Evolutionary conservation across 2,888 invertebrate genomes (phyloP).

Genomic region (Amblyteles armatorius): DNA sequence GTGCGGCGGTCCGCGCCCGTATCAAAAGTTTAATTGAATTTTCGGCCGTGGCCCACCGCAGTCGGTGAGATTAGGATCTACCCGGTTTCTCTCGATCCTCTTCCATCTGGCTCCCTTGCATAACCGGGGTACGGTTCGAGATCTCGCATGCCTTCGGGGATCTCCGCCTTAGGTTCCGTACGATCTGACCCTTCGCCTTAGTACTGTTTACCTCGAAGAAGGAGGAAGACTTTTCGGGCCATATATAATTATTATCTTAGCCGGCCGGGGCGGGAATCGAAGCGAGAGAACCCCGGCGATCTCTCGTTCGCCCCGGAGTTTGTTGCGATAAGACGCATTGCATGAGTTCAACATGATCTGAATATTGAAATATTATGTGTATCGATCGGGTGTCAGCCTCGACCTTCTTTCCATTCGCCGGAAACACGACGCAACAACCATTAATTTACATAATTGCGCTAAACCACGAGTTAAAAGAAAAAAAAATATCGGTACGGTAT

Average conservation of each 20-base stretch:
- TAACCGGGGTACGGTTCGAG: slow-evolving; percentile 8
- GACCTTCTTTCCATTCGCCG: slow-evolving; percentile 62
- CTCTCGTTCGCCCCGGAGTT: slow-evolving; percentile 1
- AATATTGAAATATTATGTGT: slow-evolving; percentile 33
- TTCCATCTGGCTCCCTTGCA: slow-evolving; percentile 26
- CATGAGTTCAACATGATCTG: background rate
- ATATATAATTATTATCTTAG: slow-evolving; percentile 52
- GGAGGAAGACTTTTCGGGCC: slow-evolving; percentile 4
- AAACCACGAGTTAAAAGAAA: slow-evolving; percentile 4
- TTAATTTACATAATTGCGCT: slow-evolving; percentile 61
- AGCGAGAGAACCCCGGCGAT: background rate
- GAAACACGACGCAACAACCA: slow-evolving; percentile 46
- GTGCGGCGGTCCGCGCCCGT: slow-evolving; percentile 78
- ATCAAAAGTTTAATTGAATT: slow-evolving; percentile 85
- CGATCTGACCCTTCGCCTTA: slow-evolving; percentile 30
- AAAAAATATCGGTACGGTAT: slow-evolving; percentile 24
- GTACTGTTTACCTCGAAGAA: slow-evolving; percentile 23
- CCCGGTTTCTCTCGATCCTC: slow-evolving; percentile 51
- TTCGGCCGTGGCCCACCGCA: slow-evolving; percentile 78
- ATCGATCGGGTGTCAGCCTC: slow-evolving; percentile 53
- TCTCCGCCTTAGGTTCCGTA: slow-evolving; percentile 22
- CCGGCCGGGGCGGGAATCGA: slow-evolving; percentile 23
- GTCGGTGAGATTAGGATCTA: slow-evolving; percentile 80
- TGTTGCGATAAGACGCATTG: slow-evolving; percentile 9
- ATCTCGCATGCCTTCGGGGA: slow-evolving; percentile 21